Conservation (phyloP, 1,140 invertebrate genomes). For the Leptinotarsa defecta region DNA sequence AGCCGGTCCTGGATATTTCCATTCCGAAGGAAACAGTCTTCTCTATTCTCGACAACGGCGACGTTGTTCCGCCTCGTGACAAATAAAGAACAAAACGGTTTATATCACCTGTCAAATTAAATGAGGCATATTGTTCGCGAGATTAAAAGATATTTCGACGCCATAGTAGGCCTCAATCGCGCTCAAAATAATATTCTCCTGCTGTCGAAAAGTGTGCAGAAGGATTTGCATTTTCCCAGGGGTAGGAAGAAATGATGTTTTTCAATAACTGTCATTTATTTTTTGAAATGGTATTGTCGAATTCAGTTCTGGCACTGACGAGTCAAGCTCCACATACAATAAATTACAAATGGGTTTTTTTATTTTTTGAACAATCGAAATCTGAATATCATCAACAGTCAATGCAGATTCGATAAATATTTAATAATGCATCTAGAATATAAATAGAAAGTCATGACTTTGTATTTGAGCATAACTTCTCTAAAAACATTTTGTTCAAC, state of each 20-base stretch:
- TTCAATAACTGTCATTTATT: no score
- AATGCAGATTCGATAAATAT: no score
- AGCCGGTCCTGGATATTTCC: neutral
- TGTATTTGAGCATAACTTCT: no score
- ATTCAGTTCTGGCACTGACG: no score
- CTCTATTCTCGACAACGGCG: slow-evolving; percentile 3
- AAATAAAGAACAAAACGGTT: slow-evolving; percentile 25
- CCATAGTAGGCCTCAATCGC: neutral
- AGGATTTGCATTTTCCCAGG: neutral
- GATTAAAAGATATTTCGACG: slow-evolving; percentile 20
- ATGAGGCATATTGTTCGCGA: slow-evolving; percentile 21
- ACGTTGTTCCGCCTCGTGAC: neutral
- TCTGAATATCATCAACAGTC: no score
- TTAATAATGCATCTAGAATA: no score
- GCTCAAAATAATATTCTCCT: neutral
- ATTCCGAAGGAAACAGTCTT: neutral
- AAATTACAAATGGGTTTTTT: no score
- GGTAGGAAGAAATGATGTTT: neutral
- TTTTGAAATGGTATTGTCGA: no score
- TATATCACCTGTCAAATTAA: slow-evolving; percentile 25
- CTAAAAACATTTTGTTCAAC: no score
- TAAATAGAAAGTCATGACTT: no score
- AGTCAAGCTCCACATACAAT: no score
- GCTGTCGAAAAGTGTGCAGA: neutral
- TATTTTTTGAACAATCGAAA: no score